Evolutionary conservation across 1,140 invertebrate species (phyloP).

Genomic region (Drosophila pruinosa): DNA sequence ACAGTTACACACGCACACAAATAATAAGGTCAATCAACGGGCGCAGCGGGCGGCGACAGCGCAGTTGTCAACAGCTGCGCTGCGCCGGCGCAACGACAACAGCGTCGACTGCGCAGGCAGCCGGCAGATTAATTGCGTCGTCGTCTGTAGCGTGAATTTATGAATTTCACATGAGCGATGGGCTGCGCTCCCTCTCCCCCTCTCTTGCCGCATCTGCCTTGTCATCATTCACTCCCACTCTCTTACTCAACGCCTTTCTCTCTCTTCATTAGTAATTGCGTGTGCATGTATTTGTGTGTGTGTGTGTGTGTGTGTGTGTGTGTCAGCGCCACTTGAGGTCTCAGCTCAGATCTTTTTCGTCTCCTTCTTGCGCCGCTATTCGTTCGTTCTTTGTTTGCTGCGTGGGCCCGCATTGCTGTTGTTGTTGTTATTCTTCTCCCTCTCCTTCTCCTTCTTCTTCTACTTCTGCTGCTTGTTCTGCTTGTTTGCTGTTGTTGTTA

Average conservation of each 20-base stretch:
- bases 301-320: neutral
- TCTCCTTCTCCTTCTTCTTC: too few relatives aligned
- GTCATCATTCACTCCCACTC: slow-evolving; percentile 10
- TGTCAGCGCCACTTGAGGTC: slow-evolving; percentile 57
- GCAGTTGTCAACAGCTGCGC: slow-evolving; percentile 68
- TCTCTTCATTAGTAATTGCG: neutral
- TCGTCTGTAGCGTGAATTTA: slow-evolving; percentile 58
- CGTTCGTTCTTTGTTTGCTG: slow-evolving; percentile 26
- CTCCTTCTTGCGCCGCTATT: neutral
- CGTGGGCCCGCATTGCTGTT: slow-evolving; percentile 68
- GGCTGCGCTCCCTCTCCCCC: slow-evolving; percentile 1
- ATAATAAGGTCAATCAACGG: slow-evolving; percentile 79
- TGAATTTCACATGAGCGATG: slow-evolving; percentile 72
- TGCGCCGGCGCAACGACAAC: slow-evolving; percentile 49
- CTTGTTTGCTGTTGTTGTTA: slow-evolving; percentile 33
- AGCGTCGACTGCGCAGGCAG: slow-evolving; percentile 23
- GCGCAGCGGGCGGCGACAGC: slow-evolving; percentile 66
- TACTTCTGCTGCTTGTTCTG: slow-evolving; percentile 16
- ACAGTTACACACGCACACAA: slow-evolving; percentile 53
- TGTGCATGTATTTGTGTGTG: neutral
- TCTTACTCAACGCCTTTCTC: neutral
- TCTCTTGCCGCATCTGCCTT: neutral
- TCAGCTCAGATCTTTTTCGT: neutral
- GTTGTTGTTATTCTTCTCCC: slow-evolving; percentile 12
- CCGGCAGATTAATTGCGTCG: slow-evolving; percentile 59